Percentiles rank a stretch among this genome's conserved stretches.
Conservation (phyloP, 1,140 invertebrate genomes). For the Tetranychus urticae region DNA sequence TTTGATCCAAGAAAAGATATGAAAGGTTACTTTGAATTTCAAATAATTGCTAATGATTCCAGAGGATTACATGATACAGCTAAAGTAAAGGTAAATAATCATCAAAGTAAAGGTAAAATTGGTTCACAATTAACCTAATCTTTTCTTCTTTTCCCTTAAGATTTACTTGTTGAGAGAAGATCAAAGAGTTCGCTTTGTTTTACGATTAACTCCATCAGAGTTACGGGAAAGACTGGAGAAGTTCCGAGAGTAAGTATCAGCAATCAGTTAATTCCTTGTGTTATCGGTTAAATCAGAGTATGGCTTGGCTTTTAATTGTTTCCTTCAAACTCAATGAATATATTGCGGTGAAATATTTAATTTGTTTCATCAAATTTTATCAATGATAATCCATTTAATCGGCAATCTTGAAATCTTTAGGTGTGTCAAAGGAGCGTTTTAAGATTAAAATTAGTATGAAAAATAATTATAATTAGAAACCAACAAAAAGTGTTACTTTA, state of each 20-base stretch:
- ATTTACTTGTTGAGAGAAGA: slow-evolving; percentile 78
- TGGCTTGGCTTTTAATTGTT: too few species aligned
- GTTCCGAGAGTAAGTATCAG: slow-evolving; percentile 44
- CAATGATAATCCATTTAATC: too few species aligned
- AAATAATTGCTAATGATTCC: slow-evolving; percentile 59
- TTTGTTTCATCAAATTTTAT: too few species aligned
- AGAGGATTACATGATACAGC: slow-evolving; percentile 34
- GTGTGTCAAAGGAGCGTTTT: too few species aligned
- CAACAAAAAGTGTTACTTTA: too few species aligned
- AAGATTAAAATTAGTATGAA: too few species aligned
- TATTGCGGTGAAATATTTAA: too few species aligned
- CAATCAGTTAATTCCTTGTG: background rate
- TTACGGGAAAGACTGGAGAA: slow-evolving; percentile 46
- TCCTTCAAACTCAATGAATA: too few species aligned
- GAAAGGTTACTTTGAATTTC: slow-evolving; percentile 89
- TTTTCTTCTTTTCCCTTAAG: slow-evolving; percentile 11
- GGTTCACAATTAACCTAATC: background rate
- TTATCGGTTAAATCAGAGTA: too few species aligned
- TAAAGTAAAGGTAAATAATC: slow-evolving; percentile 19
- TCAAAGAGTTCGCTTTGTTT: slow-evolving; percentile 68
- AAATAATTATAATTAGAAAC: too few species aligned
- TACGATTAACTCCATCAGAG: slow-evolving; percentile 65
- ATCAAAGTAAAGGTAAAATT: slow-evolving; percentile 18
- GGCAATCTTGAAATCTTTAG: too few species aligned
- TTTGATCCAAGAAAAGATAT: slow-evolving; percentile 85